Conservation (phyloP, 1,140 invertebrate species). For the Bombus ignitus region DNA sequence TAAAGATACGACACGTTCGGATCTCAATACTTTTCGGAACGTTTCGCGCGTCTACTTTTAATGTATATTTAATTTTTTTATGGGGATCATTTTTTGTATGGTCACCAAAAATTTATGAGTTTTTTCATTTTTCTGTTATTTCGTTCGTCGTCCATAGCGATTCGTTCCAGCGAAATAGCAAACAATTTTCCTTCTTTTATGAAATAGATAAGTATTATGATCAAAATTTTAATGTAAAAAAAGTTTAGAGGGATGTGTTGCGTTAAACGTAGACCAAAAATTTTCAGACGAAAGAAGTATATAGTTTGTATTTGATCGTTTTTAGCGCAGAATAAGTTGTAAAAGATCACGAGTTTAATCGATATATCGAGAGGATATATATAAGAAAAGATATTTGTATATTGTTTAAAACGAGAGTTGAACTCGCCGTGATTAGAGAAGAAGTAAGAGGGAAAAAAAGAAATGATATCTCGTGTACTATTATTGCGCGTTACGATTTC, state of each 20-base stretch:
- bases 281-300: constrained; percentile 4
- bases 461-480: constrained; percentile 9
- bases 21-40: constrained; percentile 13
- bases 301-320: constrained; percentile 19
- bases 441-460: neutral
- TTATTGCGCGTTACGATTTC: constrained; percentile 28
- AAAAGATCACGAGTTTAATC: constrained; percentile 22
- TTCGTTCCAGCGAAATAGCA: neutral
- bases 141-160: neutral
- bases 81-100: neutral
- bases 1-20: neutral
- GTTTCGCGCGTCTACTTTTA: neutral
- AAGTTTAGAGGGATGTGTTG: neutral
- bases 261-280: constrained; percentile 42
- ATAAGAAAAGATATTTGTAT: constrained; percentile 33
- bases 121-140: neutral
- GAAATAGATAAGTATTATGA: constrained; percentile 1
- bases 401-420: constrained; percentile 26
- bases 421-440: constrained; percentile 10
- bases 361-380: neutral
- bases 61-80: constrained; percentile 15
- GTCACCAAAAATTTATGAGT: neutral
- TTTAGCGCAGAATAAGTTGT: constrained; percentile 5
- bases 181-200: neutral
- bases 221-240: neutral